Evolutionary conservation across 2,113 vertebrate genomes (phyloP).

Genomic region (Myotis brandtii): DNA sequence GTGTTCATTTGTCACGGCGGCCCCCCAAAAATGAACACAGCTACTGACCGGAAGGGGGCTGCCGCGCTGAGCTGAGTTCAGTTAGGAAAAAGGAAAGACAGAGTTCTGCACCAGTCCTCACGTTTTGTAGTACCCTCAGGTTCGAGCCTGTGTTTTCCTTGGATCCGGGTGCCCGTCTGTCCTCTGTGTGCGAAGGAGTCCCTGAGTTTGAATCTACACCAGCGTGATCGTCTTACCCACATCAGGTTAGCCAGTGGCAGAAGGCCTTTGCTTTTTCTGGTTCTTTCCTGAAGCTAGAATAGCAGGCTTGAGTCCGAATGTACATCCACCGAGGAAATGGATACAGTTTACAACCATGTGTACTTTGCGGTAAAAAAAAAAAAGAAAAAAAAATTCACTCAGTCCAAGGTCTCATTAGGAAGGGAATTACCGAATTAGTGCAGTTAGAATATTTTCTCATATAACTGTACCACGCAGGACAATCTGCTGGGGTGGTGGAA

Average conservation of each 20-base stretch:
- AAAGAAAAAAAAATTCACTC: neutral
- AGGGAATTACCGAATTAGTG: neutral
- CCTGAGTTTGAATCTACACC: neutral
- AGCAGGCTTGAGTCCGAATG: neutral
- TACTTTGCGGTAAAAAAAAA: neutral
- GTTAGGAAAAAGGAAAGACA: neutral
- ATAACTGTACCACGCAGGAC: neutral
- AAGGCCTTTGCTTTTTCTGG: neutral
- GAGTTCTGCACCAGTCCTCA: neutral
- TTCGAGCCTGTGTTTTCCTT: neutral
- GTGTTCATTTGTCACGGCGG: neutral
- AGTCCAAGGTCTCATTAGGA: neutral
- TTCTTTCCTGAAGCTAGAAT: neutral
- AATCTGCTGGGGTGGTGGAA: neutral
- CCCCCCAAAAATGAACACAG: neutral
- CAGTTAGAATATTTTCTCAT: neutral
- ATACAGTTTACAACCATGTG: neutral
- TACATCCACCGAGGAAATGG: neutral
- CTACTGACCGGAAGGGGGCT: neutral
- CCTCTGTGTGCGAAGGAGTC: neutral
- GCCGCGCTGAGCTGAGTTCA: neutral
- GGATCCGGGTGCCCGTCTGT: rapidly evolving
- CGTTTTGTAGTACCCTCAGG: neutral
- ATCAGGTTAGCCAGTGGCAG: neutral
- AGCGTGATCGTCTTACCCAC: rapidly evolving